Conservation (phyloP, 2,113 vertebrate species). For the Nerophis ophidion region DNA sequence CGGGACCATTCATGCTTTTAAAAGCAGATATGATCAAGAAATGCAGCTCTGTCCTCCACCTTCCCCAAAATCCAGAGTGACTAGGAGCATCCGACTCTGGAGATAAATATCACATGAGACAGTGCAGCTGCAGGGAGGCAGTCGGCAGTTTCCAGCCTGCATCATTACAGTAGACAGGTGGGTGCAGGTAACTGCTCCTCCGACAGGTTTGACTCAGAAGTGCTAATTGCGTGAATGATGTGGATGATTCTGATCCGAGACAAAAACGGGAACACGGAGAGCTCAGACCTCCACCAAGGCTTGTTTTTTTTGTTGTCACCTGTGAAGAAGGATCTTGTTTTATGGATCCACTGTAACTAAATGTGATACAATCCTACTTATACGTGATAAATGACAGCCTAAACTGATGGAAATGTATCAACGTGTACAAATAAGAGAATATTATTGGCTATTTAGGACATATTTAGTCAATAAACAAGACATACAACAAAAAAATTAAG, state of each 20-base stretch:
- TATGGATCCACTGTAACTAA: neutral
- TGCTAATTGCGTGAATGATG: conserved; percentile 38
- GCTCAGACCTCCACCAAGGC: neutral
- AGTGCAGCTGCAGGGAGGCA: conserved; percentile 60
- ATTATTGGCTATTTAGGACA: too few relatives aligned
- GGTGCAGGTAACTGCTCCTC: conserved; percentile 55
- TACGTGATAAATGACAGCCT: neutral
- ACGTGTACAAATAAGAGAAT: too few relatives aligned
- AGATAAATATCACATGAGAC: conserved; percentile 65
- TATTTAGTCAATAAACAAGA: too few relatives aligned
- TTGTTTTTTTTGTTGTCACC: neutral
- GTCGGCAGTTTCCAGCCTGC: conserved; percentile 58
- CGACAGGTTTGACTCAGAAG: conserved; percentile 39
- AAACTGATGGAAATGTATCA: too few relatives aligned
- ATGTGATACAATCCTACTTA: neutral
- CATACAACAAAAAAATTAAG: too few relatives aligned
- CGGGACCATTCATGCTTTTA: conserved; percentile 56
- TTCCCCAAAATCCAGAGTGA: conserved; percentile 57
- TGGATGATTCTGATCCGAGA: conserved; percentile 21
- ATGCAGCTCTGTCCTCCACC: conserved; percentile 54
- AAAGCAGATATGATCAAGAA: conserved; percentile 61
- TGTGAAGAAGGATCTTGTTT: neutral
- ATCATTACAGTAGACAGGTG: conserved; percentile 59
- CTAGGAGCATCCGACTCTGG: conserved; percentile 54
- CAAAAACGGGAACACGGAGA: neutral